Conservation (phyloP, 2,797 vertebrate genomes). For the Atherinosoma microstoma region DNA sequence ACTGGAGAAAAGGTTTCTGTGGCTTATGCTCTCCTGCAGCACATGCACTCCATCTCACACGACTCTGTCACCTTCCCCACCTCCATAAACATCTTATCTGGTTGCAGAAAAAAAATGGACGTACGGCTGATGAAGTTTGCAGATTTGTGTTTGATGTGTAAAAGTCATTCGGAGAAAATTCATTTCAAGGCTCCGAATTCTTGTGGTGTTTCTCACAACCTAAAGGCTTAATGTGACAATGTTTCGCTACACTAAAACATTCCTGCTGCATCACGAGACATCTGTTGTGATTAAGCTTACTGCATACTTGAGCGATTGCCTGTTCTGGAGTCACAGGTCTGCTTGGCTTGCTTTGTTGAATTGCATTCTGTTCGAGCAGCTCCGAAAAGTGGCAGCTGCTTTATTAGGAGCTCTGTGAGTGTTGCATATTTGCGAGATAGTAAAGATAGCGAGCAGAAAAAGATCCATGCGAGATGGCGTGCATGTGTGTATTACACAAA, state of each 20-base stretch:
- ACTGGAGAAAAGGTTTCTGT: constrained; percentile 65
- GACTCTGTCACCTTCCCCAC: neutral
- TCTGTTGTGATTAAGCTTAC: constrained; percentile 12
- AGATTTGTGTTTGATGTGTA: too few species aligned
- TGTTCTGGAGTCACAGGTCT: constrained; percentile 1
- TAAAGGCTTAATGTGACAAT: neutral
- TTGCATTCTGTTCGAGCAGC: constrained; percentile 29
- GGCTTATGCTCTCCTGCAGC: constrained; percentile 55
- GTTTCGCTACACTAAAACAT: neutral
- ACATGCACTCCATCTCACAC: constrained; percentile 52
- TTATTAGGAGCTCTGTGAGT: constrained; percentile 23
- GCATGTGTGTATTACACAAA: constrained; percentile 37
- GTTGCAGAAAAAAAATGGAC: too few species aligned
- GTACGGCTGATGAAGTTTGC: too few species aligned
- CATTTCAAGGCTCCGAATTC: too few species aligned
- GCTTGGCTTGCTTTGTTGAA: constrained; percentile 9
- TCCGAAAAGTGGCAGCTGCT: constrained; percentile 24
- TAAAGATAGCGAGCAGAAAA: neutral
- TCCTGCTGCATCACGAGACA: neutral
- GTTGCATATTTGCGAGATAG: constrained; percentile 29
- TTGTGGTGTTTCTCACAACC: too few species aligned
- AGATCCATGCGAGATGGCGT: constrained; percentile 29
- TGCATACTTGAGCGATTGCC: constrained; percentile 20
- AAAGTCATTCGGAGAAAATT: too few species aligned
- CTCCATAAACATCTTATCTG: too few species aligned